phyloP scores from a whole-genome alignment of 2,113 vertebrate species.

The Petaurus breviceps region DNA sequence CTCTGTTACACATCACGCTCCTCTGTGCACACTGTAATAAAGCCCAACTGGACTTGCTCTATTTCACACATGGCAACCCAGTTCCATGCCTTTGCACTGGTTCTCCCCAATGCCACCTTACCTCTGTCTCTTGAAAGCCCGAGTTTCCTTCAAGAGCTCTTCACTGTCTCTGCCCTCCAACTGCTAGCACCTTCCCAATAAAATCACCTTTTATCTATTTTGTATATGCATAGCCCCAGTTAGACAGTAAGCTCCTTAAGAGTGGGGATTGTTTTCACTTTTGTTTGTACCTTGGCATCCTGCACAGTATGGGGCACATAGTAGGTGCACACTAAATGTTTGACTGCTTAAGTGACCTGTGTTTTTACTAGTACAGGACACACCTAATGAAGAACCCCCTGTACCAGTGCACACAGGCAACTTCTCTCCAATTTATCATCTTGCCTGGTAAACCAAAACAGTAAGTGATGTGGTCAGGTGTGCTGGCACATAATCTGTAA shows the following conservation, averaged over 20 bases:
- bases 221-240: not conserved
- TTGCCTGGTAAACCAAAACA: too few relatives aligned
- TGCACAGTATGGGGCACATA: too few relatives aligned
- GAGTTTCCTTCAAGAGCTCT: not conserved
- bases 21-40: not conserved
- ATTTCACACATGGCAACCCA: not conserved
- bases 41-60: not conserved
- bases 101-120: not conserved
- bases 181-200: not conserved
- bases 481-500: not conserved
- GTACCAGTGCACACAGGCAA: not conserved
- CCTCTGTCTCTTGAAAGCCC: not conserved
- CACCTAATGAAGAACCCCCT: not conserved
- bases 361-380: not conserved
- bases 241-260: not conserved
- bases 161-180: not conserved
- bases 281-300: not conserved
- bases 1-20: not conserved
- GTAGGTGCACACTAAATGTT: too few relatives aligned
- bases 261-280: not conserved
- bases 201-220: not conserved
- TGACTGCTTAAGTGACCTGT: not conserved
- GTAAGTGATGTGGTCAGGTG: not conserved
- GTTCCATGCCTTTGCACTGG: not conserved
- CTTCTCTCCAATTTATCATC: not conserved